Base-by-base conservation (phyloP, 2,888 invertebrate genomes). In the Acronicta alni region DNA sequence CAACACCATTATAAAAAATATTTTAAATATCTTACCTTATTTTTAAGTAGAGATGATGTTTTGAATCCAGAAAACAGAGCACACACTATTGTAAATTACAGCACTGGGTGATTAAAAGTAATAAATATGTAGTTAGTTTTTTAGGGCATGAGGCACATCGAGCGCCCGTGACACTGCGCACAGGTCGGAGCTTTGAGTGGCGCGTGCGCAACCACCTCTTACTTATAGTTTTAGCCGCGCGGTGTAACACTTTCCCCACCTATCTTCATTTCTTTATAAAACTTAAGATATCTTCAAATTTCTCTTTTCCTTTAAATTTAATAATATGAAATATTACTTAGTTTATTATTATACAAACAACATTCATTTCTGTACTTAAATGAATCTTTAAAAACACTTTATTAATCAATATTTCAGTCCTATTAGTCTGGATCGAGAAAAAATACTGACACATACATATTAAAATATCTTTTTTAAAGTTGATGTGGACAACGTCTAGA, bases 191-290 rank as follows among this genome's bases (percentile, higher is more conserved):
- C 88, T 91, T 90, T 90, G 89, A 79, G 77, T 69, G 65, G 83
- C 88, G 89, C 87, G 82, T 69, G 83, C 84, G 80, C 79, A 54
- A 45, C 58, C 54, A 70, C 76, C 88, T 84, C 84, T 79, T 92
- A 92, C 93, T 93, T 93, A 93, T 93, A 93, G 88, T 85, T 90
- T 92, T 88, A 87, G 85, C 66, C 62, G 68, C 67, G 75, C 79
- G 69, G 76, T 82, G 89, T 89, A 87, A 86, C 89, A 92, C 92
- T 92, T 93, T 93, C 92, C 92, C 93, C 90, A 84, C 89, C 88
- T 79, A 79, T 81, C 83, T 80, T 82, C 83, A 85, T 87, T 82
- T 88, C 82, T 79, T 78, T 72, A 78, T 59, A 75, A 77, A 77
- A 59, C 57, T 62, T n/a, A 76, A 70, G 67, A 72, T 70, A 70